Evolutionary conservation across 2,113 vertebrate genomes (phyloP).

Genomic region (Corynorhinus townsendii): DNA sequence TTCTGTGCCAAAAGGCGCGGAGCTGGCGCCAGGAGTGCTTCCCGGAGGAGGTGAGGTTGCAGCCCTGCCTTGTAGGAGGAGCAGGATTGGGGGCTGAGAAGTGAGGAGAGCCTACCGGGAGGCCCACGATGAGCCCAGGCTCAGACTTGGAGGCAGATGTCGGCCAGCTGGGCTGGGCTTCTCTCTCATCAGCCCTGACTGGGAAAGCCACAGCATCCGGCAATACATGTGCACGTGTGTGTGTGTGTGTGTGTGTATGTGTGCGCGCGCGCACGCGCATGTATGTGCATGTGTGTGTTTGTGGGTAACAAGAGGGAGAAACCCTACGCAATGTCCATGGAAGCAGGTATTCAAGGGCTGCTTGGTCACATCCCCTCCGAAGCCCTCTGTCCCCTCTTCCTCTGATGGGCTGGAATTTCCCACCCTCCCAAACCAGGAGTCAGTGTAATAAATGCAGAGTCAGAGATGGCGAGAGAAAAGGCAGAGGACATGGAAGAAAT

Average conservation of each 20-base stretch:
- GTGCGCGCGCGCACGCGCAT: fast-evolving
- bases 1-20: not conserved
- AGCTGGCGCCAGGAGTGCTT: not conserved
- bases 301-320: not conserved
- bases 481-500: not conserved
- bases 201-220: not conserved
- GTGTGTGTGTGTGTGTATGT: not conserved
- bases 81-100: not conserved
- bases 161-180: not conserved
- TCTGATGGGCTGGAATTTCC: not conserved
- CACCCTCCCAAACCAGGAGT: not conserved
- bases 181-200: not conserved
- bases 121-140: not conserved
- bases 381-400: not conserved
- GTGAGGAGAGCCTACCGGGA: not conserved
- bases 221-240: no score
- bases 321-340: not conserved
- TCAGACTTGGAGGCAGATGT: no score
- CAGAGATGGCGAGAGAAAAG: not conserved
- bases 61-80: not conserved
- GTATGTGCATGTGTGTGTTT: no score
- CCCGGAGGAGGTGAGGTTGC: not conserved
- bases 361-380: not conserved
- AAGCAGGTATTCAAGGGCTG: not conserved
- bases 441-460: not conserved